These are phyloP conservation scores for Patiria pectinifera DNA, from an alignment of 53 echinoderm and acorn worm genomes.

Conservation along the genomic window DNA sequence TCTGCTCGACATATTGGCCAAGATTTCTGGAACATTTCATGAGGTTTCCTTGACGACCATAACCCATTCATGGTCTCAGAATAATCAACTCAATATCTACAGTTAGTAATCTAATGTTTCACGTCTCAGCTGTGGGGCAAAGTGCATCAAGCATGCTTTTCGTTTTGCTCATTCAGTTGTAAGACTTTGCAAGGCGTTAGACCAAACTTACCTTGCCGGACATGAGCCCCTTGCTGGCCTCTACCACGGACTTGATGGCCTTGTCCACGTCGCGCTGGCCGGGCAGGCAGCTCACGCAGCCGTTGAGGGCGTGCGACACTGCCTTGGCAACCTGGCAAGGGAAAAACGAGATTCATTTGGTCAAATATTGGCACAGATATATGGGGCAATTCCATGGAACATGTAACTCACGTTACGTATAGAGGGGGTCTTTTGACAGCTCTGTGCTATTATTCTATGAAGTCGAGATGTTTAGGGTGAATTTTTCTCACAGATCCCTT, in stretches of 20 bases:
- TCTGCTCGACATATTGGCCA: no score
- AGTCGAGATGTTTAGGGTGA: no score
- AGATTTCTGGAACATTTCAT: background rate
- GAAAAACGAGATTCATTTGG: background rate
- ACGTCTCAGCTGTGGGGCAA: background rate
- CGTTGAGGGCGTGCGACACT: conserved; percentile 93
- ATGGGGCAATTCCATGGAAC: background rate
- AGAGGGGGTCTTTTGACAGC: no score
- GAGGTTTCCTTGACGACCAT: background rate
- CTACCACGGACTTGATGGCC: conserved; percentile 89
- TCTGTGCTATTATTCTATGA: no score
- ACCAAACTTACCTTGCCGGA: conserved; percentile 85
- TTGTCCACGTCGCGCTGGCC: conserved; percentile 97
- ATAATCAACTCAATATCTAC: no score
- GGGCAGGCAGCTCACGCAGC: conserved; percentile 93
- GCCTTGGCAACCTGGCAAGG: conserved; percentile 88
- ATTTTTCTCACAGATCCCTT: no score
- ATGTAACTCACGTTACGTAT: no score
- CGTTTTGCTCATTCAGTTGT: background rate
- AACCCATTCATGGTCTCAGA: no score
- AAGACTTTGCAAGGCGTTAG: background rate
- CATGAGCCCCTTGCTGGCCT: conserved; percentile 92
- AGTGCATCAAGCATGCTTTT: background rate
- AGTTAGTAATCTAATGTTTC: no score
- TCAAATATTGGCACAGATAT: background rate